These are phyloP conservation scores for Cyphomyrus discorhynchus DNA, from an alignment of 2,113 vertebrate genomes.

Conservation along the genomic window DNA sequence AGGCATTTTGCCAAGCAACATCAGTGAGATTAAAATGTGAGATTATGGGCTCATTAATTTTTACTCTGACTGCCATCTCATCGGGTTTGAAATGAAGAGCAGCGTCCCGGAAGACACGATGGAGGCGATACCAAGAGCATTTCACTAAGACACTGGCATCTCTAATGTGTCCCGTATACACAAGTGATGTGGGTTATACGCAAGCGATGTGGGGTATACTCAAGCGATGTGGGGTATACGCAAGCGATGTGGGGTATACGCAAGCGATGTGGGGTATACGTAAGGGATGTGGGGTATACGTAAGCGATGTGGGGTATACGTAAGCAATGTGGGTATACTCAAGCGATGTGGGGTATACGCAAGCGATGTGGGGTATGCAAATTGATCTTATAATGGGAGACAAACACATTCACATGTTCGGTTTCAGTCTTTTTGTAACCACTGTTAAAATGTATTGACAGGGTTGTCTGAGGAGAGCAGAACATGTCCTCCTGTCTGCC, in stretches of 20 bases:
- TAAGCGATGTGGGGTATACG: neutral
- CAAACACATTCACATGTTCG: neutral
- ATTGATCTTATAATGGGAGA: neutral
- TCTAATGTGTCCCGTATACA: neutral
- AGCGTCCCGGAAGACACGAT: neutral
- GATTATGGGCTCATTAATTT: neutral
- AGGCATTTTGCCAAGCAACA: neutral
- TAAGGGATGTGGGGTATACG: neutral
- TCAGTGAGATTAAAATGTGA: neutral
- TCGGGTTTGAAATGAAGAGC: neutral
- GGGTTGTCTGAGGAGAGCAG: neutral
- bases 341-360: neutral
- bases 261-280: neutral
- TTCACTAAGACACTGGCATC: neutral
- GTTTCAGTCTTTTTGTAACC: neutral
- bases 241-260: neutral
- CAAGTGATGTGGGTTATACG: neutral
- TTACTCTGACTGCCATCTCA: neutral
- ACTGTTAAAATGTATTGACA: neutral
- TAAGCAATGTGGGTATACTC: neutral
- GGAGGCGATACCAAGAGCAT: neutral
- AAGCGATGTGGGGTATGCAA: neutral
- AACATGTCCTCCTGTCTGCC: neutral
- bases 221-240: neutral
- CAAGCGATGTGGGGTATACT: neutral